These are phyloP conservation scores for Gallinago paraguaiae DNA, from an alignment of 2,113 vertebrate species.

Conservation along the genomic window DNA sequence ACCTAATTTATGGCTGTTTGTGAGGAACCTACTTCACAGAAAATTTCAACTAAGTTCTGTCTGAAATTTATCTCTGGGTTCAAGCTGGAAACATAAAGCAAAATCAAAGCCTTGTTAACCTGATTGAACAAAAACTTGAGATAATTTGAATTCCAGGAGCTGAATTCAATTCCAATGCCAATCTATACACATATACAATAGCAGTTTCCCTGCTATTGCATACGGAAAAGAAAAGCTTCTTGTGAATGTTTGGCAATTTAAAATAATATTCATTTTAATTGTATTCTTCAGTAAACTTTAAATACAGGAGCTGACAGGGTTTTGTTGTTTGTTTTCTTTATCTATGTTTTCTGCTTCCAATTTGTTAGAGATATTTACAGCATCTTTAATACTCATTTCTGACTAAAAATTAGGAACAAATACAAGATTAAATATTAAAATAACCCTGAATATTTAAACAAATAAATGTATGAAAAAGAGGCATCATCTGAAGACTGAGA, in stretches of 20 bases:
- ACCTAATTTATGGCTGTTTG: not conserved
- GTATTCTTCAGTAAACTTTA: not conserved
- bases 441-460: not conserved
- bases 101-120: not conserved
- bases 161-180: not conserved
- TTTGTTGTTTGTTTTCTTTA: not conserved
- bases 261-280: not conserved
- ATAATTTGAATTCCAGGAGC: not conserved
- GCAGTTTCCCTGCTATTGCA: not conserved
- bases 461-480: not conserved
- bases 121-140: not conserved
- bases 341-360: not conserved
- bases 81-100: not conserved
- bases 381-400: not conserved
- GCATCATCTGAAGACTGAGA: not conserved
- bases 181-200: not conserved
- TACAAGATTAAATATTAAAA: not conserved
- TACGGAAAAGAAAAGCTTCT: not conserved
- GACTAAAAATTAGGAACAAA: not conserved
- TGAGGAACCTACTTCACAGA: not conserved
- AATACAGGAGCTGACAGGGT: not conserved
- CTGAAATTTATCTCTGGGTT: not conserved
- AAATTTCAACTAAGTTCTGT: not conserved
- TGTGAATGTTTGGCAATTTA: not conserved
- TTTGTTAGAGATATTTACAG: not conserved